A percentile compares a stretch with the other conserved stretches of the same genome.
phyloP scores from a whole-genome alignment of 2,797 vertebrate genomes.

The Rhynchonycteris naso region DNA sequence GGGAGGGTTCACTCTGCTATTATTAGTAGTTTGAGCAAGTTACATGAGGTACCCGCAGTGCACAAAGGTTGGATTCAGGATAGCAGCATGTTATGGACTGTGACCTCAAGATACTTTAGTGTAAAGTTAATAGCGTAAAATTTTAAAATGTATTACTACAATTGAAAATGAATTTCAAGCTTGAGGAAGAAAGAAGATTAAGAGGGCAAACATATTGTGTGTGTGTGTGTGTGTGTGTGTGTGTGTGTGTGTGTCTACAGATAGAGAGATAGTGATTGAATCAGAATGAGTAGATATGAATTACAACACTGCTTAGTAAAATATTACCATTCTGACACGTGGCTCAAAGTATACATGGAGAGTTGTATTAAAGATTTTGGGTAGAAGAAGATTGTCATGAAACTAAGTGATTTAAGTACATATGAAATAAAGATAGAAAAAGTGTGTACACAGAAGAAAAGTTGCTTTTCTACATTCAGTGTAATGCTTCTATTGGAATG shows the following conservation, averaged over 20 bases:
- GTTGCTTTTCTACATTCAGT: conserved; percentile 64
- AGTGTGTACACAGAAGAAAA: not conserved
- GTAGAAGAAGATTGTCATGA: not conserved
- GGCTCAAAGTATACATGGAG: not conserved
- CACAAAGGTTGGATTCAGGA: not conserved
- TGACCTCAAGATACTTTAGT: not conserved
- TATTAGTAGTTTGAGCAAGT: not conserved
- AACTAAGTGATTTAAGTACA: not conserved
- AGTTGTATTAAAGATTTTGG: not conserved
- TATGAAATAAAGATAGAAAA: conserved; percentile 13
- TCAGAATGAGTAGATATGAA: not conserved
- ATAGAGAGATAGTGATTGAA: not conserved
- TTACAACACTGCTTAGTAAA: not conserved
- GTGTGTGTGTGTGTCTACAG: not conserved
- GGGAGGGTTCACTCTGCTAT: not conserved
- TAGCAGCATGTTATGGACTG: not conserved
- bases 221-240: not conserved
- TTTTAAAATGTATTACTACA: not conserved
- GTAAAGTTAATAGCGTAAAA: not conserved
- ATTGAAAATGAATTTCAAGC: conserved; percentile 18
- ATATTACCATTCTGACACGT: not conserved
- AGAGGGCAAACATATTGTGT: not conserved
- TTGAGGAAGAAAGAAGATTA: not conserved
- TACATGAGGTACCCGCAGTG: not conserved
- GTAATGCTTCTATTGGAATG: too few relatives aligned